Evolutionary conservation across 2,797 vertebrate species (phyloP), one percentile per base, ranked within the genome.

Genomic region (Bryconaethiops microstoma): DNA sequence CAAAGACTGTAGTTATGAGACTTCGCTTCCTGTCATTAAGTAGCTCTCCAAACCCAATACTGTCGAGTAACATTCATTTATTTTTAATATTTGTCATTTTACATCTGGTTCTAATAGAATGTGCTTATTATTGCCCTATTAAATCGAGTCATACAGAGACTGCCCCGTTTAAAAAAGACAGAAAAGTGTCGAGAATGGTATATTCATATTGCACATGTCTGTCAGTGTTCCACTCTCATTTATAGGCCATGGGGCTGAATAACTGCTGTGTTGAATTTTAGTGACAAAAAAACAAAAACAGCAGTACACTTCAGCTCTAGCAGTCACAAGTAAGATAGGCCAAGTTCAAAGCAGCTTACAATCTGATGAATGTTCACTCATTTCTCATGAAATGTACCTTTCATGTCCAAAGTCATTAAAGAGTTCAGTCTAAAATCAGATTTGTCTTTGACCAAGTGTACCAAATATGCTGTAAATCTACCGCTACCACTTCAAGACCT

Each of bases 21-120:
- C 63, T 82, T 77, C 6, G 67, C 48, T 82, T 82, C 67, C 80
- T 71, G 59, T 67, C 60, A 50, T 82, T 68, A 78, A 6, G 17
- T 9, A 68, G 52, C 9, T 4, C 25, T 67, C 76, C 70, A 77
- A 81, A 76, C 48, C 79, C 29, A 74, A 81, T 23, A 48, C 29
- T 19, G 48, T 55, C 50, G 17, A 52, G 9, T 29, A 9, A 45
- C n/a, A 57, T 67, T 67, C 39, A 68, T 54, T 77, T 77, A 71
- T 64, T 76, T 64, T 71, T 55, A 55, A 52, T 19, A 57, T 77
- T 76, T 76, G n/a, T 81, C 39, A 76, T 80, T 81, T 76, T 40
- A 71, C 79, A 81, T 76, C 80, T 77, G 80, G 57, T 72, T 77
- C 35, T 65, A 71, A 76, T 72, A 55, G 39, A 42, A 45, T 9